Conservation (phyloP, 2,113 vertebrate genomes). For the Pantherophis guttatus region DNA sequence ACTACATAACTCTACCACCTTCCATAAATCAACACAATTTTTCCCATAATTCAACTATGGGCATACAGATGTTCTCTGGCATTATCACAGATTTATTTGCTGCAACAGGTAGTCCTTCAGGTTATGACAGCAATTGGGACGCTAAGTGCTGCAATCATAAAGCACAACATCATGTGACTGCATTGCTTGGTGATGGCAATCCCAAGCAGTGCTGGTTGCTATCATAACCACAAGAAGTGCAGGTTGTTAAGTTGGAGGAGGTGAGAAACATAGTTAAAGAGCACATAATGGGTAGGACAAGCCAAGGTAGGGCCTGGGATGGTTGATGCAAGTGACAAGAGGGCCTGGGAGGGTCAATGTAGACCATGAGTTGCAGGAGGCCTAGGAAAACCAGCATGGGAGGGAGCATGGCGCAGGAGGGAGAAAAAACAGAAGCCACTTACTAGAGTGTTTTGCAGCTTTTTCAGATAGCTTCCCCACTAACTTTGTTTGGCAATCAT, state of each 20-base stretch:
- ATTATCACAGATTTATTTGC: background rate
- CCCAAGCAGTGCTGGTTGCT: background rate
- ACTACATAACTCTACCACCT: background rate
- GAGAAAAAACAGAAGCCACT: background rate
- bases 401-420: background rate
- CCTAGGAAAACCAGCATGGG: background rate
- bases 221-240: background rate
- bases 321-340: background rate
- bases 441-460: background rate
- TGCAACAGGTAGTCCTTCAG: background rate
- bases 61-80: background rate
- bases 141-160: background rate
- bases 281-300: background rate
- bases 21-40: fast-evolving
- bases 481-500: background rate
- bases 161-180: background rate
- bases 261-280: background rate
- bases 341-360: background rate
- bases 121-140: background rate
- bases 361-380: background rate
- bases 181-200: background rate
- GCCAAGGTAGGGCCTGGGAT: background rate
- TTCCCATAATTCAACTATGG: background rate
- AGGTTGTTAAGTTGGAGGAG: background rate
- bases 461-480: background rate